Conservation (phyloP, 2,888 invertebrate genomes). For the Elegia similella region DNA sequence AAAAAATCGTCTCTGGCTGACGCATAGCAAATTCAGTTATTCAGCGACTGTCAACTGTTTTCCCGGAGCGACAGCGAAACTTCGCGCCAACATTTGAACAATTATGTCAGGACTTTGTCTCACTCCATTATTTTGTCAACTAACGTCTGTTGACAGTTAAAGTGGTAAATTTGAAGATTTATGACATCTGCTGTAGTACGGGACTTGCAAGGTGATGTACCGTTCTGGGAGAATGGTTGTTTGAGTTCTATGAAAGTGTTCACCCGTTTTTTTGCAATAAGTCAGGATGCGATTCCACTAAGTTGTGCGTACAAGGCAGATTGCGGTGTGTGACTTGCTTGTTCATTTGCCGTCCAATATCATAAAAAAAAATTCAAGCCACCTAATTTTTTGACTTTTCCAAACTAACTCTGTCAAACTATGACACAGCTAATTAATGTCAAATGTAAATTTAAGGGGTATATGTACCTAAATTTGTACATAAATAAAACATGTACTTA, state of each 20-base stretch:
- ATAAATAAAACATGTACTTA: too few relatives aligned
- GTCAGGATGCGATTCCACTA: background rate
- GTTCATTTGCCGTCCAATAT: too few relatives aligned
- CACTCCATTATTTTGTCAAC: constrained; percentile 63
- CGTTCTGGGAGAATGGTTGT: constrained; percentile 25
- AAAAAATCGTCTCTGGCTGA: background rate
- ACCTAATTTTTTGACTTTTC: too few relatives aligned
- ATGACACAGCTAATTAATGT: too few relatives aligned
- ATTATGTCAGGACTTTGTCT: constrained; percentile 56
- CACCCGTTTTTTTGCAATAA: background rate
- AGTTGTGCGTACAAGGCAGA: too few relatives aligned
- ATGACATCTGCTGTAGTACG: constrained; percentile 43
- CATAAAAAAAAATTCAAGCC: too few relatives aligned
- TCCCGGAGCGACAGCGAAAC: background rate
- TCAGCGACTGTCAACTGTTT: background rate
- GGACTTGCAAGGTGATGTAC: constrained; percentile 31
- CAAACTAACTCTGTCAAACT: too few relatives aligned
- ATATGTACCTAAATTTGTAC: too few relatives aligned
- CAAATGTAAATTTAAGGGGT: too few relatives aligned
- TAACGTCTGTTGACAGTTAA: constrained; percentile 53
- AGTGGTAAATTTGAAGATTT: constrained; percentile 63
- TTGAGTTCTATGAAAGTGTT: background rate
- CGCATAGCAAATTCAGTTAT: background rate
- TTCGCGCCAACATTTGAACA: constrained; percentile 40
- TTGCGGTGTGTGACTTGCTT: too few relatives aligned